Conservation (phyloP, 2,113 vertebrate genomes). For the Ailurus styani region DNA sequence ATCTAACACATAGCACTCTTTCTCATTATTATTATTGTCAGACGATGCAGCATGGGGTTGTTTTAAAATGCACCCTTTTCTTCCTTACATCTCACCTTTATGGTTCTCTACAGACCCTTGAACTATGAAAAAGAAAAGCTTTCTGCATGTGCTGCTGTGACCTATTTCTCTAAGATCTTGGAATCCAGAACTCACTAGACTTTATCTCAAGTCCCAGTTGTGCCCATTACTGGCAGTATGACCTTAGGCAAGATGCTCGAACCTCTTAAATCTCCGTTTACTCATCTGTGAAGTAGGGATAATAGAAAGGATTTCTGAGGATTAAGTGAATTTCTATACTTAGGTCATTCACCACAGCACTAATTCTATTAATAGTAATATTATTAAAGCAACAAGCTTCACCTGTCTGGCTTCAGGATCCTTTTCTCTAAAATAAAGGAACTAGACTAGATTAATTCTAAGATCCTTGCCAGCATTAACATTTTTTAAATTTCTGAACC, state of each 20-base stretch:
- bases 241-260: neutral
- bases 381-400: neutral
- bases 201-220: neutral
- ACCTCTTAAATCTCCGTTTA: neutral
- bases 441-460: neutral
- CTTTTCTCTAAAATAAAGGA: conserved; percentile 10
- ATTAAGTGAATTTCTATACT: neutral
- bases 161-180: neutral
- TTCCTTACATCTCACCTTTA: neutral
- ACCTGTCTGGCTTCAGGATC: neutral
- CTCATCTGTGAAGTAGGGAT: neutral
- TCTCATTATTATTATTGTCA: neutral
- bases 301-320: neutral
- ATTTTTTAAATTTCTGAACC: neutral
- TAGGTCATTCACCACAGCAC: neutral
- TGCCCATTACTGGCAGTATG: neutral
- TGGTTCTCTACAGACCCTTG: neutral
- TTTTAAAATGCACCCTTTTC: neutral
- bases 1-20: neutral
- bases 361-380: neutral
- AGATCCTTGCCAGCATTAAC: neutral
- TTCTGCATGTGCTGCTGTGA: neutral
- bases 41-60: neutral
- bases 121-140: neutral
- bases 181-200: neutral